Percentiles rank a stretch among this genome's conserved stretches.
phyloP scores from a whole-genome alignment of 2,113 vertebrate genomes.

The Lophius piscatorius region DNA sequence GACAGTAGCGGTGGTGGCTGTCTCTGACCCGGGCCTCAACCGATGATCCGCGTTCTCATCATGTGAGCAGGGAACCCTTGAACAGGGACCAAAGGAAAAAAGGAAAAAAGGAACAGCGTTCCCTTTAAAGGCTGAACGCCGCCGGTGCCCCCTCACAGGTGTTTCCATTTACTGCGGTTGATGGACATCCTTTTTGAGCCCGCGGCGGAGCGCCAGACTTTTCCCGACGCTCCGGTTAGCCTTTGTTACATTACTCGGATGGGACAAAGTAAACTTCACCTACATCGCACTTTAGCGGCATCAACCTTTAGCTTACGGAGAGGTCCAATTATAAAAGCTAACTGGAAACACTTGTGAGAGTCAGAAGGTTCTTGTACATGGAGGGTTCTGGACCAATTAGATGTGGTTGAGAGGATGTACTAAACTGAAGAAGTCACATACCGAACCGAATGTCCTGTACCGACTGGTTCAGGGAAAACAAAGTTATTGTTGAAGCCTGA shows the following conservation, averaged over 20 bases:
- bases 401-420: not conserved
- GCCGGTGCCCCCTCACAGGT: not conserved
- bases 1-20: too few relatives aligned
- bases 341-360: not conserved
- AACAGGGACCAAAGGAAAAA: too few relatives aligned
- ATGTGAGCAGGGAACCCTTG: too few relatives aligned
- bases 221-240: not conserved
- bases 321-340: not conserved
- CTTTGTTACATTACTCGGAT: not conserved
- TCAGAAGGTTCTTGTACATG: not conserved
- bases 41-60: too few relatives aligned
- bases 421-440: not conserved
- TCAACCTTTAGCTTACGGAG: not conserved
- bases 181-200: too few relatives aligned
- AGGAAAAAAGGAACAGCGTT: too few relatives aligned
- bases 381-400: not conserved
- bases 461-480: not conserved
- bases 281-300: not conserved
- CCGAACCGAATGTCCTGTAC: not conserved
- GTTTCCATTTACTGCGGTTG: not conserved
- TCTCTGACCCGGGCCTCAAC: too few relatives aligned
- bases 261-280: not conserved
- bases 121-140: not conserved
- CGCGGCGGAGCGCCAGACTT: too few relatives aligned
- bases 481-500: not conserved